phyloP scores from a whole-genome alignment of 92 coral and sea anemone species.

The Desmophyllum pertusum region DNA sequence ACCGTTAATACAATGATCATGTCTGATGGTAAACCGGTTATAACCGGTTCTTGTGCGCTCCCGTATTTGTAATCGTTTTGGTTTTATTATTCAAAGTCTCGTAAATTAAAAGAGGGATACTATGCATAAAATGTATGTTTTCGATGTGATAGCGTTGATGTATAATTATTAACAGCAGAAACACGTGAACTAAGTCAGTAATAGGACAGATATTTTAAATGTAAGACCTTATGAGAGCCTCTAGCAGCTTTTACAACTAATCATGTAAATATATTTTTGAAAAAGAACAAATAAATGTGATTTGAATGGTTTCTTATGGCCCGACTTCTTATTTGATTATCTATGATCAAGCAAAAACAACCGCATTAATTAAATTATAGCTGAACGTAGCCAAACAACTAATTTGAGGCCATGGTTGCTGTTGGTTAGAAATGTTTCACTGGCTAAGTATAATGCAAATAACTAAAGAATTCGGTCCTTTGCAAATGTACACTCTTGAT shows the following conservation, averaged over 20 bases:
- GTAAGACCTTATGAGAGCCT: not conserved
- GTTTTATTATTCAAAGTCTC: not conserved
- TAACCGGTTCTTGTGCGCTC: not conserved
- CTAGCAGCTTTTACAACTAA: not conserved
- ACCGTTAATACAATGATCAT: not conserved
- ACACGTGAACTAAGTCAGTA: not conserved
- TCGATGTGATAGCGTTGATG: no score
- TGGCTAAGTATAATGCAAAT: not conserved
- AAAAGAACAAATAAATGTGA: no score
- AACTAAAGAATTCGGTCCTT: not conserved
- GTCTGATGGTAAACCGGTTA: not conserved
- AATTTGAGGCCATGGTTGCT: no score
- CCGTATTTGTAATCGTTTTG: not conserved
- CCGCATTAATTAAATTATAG: not conserved
- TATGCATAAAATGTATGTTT: no score
- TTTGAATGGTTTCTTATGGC: not conserved
- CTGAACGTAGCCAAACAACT: not conserved
- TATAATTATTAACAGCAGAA: not conserved
- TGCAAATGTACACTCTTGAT: not conserved
- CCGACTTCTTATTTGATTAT: not conserved
- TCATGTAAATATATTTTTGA: no score
- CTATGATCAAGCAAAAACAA: not conserved
- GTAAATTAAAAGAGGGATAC: no score
- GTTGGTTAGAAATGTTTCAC: not conserved
- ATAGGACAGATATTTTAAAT: no score